A percentile compares a stretch with the other conserved stretches of the same genome.
Conservation (phyloP, 37 sponge, comb jelly and placozoan species). For the Dysidea cf. avara region DNA sequence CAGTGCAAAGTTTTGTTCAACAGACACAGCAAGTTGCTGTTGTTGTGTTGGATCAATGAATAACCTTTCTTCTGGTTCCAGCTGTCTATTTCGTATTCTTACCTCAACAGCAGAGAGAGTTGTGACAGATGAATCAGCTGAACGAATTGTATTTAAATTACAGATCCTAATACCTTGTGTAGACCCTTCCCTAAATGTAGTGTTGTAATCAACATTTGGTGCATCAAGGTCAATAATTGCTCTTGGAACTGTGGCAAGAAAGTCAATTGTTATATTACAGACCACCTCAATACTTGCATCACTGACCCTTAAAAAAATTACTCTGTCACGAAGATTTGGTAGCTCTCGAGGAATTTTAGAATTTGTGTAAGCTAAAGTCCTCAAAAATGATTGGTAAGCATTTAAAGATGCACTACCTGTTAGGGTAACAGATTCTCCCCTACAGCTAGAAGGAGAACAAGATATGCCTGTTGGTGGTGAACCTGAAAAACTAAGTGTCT, state of each 20-base stretch:
- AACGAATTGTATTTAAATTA: conserved; percentile 3
- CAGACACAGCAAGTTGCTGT: conserved; percentile 14
- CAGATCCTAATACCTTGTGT: not conserved
- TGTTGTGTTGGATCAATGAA: not conserved
- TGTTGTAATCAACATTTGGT: conserved; percentile 59
- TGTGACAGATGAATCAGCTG: conserved; percentile 50
- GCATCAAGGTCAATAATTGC: conserved; percentile 55
- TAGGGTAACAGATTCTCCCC: conserved; percentile 24
- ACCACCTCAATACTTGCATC: conserved; percentile 16
- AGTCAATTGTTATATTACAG: conserved; percentile 29
- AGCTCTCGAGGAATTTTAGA: conserved; percentile 24
- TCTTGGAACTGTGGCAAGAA: conserved; percentile 42
- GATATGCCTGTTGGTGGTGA: not conserved
- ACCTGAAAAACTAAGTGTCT: conserved; percentile 21
- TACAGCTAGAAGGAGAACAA: conserved; percentile 45
- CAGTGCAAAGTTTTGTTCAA: conserved; percentile 58
- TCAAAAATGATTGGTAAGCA: conserved; percentile 43
- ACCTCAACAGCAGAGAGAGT: conserved; percentile 51
- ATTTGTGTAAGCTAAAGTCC: conserved; percentile 55
- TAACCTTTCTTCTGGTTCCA: conserved; percentile 27
- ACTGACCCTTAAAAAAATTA: conserved; percentile 34
- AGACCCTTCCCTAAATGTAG: conserved; percentile 41
- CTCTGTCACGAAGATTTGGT: conserved; percentile 57
- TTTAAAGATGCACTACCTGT: conserved; percentile 22
- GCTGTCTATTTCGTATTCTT: conserved; percentile 32